Conservation (phyloP, 1,140 invertebrate genomes). For the Steinernema khuongi region DNA sequence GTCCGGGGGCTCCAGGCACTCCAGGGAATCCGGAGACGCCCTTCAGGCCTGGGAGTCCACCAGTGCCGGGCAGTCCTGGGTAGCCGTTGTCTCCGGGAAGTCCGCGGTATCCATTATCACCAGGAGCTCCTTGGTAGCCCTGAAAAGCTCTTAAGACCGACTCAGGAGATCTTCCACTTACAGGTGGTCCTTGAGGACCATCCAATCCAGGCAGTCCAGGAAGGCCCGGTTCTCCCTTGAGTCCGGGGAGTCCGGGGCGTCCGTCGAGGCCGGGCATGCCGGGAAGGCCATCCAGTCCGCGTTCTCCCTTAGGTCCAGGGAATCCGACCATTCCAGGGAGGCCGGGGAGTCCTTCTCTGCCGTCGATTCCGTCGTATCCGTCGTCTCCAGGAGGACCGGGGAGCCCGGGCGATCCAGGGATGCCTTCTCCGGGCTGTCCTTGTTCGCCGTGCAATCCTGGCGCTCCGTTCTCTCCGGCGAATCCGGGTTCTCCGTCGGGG, state of each 20-base stretch:
- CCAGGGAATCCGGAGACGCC: slow-evolving; percentile 36
- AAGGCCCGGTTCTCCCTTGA: slow-evolving; percentile 31
- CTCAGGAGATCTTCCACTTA: background rate
- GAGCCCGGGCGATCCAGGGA: slow-evolving; percentile 24
- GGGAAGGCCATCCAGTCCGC: slow-evolving; percentile 37
- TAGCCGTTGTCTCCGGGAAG: slow-evolving; percentile 32
- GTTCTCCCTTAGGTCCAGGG: slow-evolving; percentile 29
- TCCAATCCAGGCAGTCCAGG: slow-evolving; percentile 27
- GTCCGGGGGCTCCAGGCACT: slow-evolving; percentile 34
- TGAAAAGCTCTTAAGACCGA: slow-evolving; percentile 15
- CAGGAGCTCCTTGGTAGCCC: slow-evolving; percentile 41
- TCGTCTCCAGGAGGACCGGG: slow-evolving; percentile 33
- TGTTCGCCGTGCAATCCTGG: slow-evolving; percentile 3
- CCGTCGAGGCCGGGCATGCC: slow-evolving; percentile 31
- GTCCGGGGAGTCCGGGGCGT: slow-evolving; percentile 31
- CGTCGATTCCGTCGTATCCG: slow-evolving; percentile 30
- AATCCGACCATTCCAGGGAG: slow-evolving; percentile 33
- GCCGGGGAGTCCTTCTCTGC: slow-evolving; percentile 32
- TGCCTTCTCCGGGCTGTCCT: slow-evolving; percentile 34
- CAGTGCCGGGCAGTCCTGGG: slow-evolving; percentile 29
- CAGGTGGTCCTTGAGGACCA: slow-evolving; percentile 30
- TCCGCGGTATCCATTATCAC: slow-evolving; percentile 42
- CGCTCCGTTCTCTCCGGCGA: slow-evolving; percentile 25
- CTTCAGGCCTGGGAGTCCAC: slow-evolving; percentile 27
- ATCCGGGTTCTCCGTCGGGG: slow-evolving; percentile 20